These are phyloP conservation scores for Pseudochirops corinnae DNA, from an alignment of 2,797 vertebrate genomes.

Conservation along the genomic window DNA sequence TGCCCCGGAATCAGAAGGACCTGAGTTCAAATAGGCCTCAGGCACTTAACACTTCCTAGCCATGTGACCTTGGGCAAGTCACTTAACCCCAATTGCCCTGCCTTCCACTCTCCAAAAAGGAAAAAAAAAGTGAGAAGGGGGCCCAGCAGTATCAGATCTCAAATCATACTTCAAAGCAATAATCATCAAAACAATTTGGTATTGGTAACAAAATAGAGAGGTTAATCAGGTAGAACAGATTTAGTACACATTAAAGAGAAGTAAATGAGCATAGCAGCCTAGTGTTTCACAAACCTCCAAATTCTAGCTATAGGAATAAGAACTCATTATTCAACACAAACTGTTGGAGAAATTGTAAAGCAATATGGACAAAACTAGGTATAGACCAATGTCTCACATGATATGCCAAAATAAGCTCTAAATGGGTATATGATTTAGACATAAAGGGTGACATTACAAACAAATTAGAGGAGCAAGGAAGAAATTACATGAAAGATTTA, in stretches of 20 bases:
- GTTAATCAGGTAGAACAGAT: neutral
- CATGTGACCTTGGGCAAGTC: no score
- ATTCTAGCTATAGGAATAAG: neutral
- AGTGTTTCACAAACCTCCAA: neutral
- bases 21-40: no score
- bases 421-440: neutral
- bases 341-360: neutral
- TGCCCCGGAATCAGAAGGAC: no score
- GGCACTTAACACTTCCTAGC: no score
- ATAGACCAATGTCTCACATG: neutral
- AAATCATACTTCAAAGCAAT: no score
- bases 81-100: no score
- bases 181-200: neutral
- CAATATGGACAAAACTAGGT: neutral
- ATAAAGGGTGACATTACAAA: neutral
- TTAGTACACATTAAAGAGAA: neutral
- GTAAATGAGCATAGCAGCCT: neutral
- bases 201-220: neutral
- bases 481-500: neutral
- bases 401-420: neutral
- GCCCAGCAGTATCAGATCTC: no score
- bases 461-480: neutral
- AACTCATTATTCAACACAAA: neutral
- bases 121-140: no score
- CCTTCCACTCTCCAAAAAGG: no score